Evolutionary conservation across 2,797 vertebrate genomes (phyloP), one percentile per base, ranked within the genome.

Genomic region (Setipinna tenuifilis): DNA sequence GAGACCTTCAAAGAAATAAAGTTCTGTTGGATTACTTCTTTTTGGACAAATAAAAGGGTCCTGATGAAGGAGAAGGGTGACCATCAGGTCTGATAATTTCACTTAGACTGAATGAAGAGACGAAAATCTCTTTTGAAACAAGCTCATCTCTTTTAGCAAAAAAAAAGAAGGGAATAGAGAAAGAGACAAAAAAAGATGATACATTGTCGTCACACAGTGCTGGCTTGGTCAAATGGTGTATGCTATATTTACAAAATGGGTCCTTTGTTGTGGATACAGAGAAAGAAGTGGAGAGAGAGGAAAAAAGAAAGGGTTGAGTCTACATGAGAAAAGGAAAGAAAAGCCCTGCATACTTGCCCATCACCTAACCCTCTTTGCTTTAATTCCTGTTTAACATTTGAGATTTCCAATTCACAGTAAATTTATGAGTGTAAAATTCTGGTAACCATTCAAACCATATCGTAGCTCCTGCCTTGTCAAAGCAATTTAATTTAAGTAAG

Each of bases 1-100:
- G 31, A 78, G 71, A 78, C 71, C 71, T 78, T 78, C 71, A 41
- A 41, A 78, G 71, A 78, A 78, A 78, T 41, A 78, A 78, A 44
- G 31, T 31, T 44, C 71, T 41, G 31, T 78, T 41, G 35, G 71
- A 78, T 78, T 78, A 44, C 71, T 78, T 44, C 31, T 78, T 75
- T 75, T 75, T 75, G 25, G 12, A 17, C 68, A 75, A 75, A 75
- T 28, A 75, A 41, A 31, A 31, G 14, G 23, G 16, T 21, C 71
- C 71, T 78, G 71, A 78, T 44, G 71, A 78, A 41, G 68, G 71
- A 78, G 71, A 16, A 21, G 17, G 17, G 31, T 17, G 25, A 7
- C 31, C 71, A 44, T 41, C 71, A n/a, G 71, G 71, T 78, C 35
- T 41, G 44, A 28, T 78, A 35, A 44, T 44, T 44, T 41, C 35